Percentiles rank a stretch among this genome's conserved stretches.
Evolutionary conservation across 2,797 vertebrate genomes (phyloP).

Genomic region (Sarcophilus harrisii): DNA sequence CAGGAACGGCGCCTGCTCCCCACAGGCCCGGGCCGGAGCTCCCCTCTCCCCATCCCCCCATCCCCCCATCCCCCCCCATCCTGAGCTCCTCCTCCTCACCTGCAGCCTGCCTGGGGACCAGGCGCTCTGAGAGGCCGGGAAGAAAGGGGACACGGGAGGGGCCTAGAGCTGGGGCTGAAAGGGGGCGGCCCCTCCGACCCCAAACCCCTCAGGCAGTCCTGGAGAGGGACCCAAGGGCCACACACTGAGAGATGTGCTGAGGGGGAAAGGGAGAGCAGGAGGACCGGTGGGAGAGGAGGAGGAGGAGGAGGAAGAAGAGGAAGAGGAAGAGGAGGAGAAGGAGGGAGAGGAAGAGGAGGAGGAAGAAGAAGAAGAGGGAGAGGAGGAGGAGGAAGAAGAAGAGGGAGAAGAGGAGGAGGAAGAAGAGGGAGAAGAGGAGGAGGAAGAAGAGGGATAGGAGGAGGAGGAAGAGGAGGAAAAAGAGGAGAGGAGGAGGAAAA

Average conservation of each 20-base stretch:
- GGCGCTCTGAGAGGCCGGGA: background rate
- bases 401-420: no score
- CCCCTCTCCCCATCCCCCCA: background rate
- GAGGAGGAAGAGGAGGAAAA: no score
- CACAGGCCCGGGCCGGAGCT: background rate
- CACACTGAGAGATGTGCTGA: background rate
- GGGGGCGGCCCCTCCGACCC: background rate
- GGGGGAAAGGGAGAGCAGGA: background rate
- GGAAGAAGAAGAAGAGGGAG: background rate
- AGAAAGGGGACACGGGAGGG: no score
- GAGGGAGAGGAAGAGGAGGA: no score
- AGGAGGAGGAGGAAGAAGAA: no score
- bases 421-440: no score
- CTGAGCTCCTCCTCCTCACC: background rate
- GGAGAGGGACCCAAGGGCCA: background rate
- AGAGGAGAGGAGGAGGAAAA: no score
- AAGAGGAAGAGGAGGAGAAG: no score
- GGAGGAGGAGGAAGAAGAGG: no score
- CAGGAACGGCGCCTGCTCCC: background rate
- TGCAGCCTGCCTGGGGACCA: no score
- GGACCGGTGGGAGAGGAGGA: no score
- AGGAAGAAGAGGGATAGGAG: background rate
- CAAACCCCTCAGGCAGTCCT: background rate
- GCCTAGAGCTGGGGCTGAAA: background rate
- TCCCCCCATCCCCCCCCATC: background rate